Evolutionary conservation across 2,113 vertebrate species (phyloP), one percentile per base, ranked within the genome.

Genomic region (Pangasianodon hypophthalmus): DNA sequence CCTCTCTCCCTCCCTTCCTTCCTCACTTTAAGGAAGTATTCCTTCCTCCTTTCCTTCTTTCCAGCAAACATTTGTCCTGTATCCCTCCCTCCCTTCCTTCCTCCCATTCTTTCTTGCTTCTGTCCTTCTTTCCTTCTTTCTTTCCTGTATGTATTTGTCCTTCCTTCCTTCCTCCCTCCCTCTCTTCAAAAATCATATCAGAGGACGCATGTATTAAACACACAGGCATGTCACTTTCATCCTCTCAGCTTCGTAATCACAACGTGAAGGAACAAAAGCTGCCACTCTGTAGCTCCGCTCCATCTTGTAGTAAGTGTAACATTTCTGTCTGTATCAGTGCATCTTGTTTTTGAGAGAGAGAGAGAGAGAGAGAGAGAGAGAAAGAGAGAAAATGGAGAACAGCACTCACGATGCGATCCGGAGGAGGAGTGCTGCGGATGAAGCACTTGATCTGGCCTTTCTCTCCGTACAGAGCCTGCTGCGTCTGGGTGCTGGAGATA

Each of bases 381-480:
- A 54, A 56, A 75, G 67, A 14, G 50, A 16, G 41, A 79, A 6
- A 8, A 58, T 24, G 11, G 46, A 84, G 11, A 32, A 37, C 9
- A 37, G 54, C 52, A 98, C 98, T 99, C 94, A 99, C 98, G 1
- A 99, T 99, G 73, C 98, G 95, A 93, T 99, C 98, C 0, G 98
- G 98, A 0, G 98, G 98, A 0, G 98, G 98, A 0, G 98, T 99
- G 94, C 98, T 99, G 89, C 98, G 97, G 93, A 99, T 99, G 94
- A 99, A 99, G 80, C 98, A 99, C 91, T 99, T 98, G 96, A 99
- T 99, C 95, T 99, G 98, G 86, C 98, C 98, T 58, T 99, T 99
- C 93, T 99, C 98, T 26, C 98, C 98, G 0, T 99, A 98, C 56
- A 99, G 93, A 69, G 98, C 98, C 0, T 99, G 98, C 94, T 99